Conservation (phyloP, 1,140 invertebrate species). For the Oncopodura yosiiana region DNA sequence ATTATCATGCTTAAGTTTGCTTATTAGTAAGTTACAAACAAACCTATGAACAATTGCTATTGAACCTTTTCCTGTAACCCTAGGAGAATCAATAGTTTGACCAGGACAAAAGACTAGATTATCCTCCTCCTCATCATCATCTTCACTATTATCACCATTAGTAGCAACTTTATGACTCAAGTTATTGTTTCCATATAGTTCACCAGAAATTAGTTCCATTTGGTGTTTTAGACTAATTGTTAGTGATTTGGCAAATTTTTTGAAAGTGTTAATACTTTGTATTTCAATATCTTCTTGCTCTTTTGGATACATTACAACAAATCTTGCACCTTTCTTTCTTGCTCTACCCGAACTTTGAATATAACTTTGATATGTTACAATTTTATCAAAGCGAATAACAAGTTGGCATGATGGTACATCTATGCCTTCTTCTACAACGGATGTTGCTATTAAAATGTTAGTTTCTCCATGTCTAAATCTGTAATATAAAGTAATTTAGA, state of each 20-base stretch:
- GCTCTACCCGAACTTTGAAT: conserved; percentile 71
- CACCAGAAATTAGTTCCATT: too few relatives aligned
- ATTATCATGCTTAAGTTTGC: too few relatives aligned
- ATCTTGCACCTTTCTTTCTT: conserved; percentile 47
- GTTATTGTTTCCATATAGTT: too few relatives aligned
- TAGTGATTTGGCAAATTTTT: conserved; percentile 39
- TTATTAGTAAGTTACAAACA: too few relatives aligned
- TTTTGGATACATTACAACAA: conserved; percentile 45
- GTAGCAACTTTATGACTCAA: too few relatives aligned
- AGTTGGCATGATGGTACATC: conserved; percentile 20
- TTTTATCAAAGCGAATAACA: conserved; percentile 46
- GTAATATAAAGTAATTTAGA: too few relatives aligned
- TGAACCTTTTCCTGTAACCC: too few relatives aligned
- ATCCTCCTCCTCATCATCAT: too few relatives aligned
- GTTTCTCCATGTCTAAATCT: conserved; percentile 35
- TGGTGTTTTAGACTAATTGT: too few relatives aligned
- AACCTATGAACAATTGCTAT: too few relatives aligned
- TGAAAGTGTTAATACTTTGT: conserved; percentile 33
- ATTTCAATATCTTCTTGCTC: neutral
- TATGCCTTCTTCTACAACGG: conserved; percentile 22
- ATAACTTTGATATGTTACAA: conserved; percentile 65
- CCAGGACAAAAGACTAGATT: conserved; percentile 14
- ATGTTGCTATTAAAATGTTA: conserved; percentile 15
- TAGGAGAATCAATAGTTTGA: too few relatives aligned
- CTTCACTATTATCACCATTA: too few relatives aligned